A percentile compares a stretch with the other conserved stretches of the same genome.
phyloP scores from a whole-genome alignment of 1,140 invertebrate genomes.

The Hetaerina americana region DNA sequence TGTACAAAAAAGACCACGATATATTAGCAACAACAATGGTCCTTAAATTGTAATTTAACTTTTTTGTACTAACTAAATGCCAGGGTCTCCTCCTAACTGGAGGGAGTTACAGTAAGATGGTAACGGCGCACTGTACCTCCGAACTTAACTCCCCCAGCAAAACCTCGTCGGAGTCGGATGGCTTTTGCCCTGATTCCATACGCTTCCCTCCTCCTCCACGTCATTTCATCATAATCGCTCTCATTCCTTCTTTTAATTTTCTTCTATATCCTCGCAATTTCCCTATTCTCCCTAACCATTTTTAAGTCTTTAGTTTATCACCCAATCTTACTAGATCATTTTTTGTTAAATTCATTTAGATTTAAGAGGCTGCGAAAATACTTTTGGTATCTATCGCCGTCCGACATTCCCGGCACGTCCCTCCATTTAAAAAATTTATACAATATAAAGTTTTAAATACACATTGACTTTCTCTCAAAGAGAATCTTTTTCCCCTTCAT shows the following conservation, averaged over 20 bases:
- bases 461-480: not conserved
- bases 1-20: slow-evolving; percentile 30
- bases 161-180: not conserved
- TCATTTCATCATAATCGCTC: too few relatives aligned
- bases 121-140: not conserved
- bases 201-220: not conserved
- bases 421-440: slow-evolving; percentile 1
- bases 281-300: not conserved
- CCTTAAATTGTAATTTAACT: slow-evolving; percentile 22
- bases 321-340: slow-evolving; percentile 1
- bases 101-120: slow-evolving; percentile 2
- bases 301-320: slow-evolving; percentile 1
- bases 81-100: slow-evolving; percentile 10
- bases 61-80: slow-evolving; percentile 29
- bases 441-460: slow-evolving; percentile 1
- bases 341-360: not conserved
- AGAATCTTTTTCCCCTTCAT: not conserved
- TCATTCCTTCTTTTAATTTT: not conserved
- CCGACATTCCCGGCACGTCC: not conserved
- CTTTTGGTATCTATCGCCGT: not conserved
- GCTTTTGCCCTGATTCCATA: not conserved
- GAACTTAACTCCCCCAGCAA: not conserved
- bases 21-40: slow-evolving; percentile 27
- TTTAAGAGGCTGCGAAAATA: not conserved
- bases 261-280: not conserved